Conservation (phyloP, 2,888 invertebrate genomes). For the Parochlus steinenii region DNA sequence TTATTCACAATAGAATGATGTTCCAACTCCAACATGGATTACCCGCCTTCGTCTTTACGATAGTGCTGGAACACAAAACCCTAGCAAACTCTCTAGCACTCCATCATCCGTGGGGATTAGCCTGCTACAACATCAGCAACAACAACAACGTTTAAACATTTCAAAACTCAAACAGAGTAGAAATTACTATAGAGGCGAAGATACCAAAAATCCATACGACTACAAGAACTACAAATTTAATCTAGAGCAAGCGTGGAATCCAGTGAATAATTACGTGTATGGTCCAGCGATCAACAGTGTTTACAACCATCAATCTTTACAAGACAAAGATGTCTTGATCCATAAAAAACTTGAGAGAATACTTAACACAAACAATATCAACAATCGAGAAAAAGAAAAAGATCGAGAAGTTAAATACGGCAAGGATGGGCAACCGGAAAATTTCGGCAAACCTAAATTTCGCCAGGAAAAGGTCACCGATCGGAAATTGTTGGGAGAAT, state of each 20-base stretch:
- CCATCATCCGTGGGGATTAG: constrained; percentile 18
- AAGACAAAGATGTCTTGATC: constrained; percentile 5
- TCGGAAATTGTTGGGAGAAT: constrained; percentile 42
- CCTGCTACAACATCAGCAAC: constrained; percentile 21
- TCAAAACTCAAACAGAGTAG: constrained; percentile 7
- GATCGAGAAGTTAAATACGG: constrained; percentile 2
- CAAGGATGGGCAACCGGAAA: constrained; percentile 7
- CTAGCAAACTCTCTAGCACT: constrained; percentile 26
- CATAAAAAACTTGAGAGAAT: constrained; percentile 10
- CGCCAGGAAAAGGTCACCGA: constrained; percentile 19
- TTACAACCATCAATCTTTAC: constrained; percentile 27
- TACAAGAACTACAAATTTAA: constrained; percentile 11
- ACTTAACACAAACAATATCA: constrained; percentile 11
- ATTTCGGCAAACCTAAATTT: constrained; percentile 4
- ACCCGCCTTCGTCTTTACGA: constrained; percentile 61
- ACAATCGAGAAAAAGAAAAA: constrained; percentile 7
- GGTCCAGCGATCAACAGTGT: constrained; percentile 31
- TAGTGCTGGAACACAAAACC: constrained; percentile 39
- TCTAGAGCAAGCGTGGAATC: constrained; percentile 25
- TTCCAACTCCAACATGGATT: constrained; percentile 40
- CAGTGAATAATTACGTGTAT: constrained; percentile 31
- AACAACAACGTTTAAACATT: constrained; percentile 15
- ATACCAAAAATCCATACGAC: constrained; percentile 9
- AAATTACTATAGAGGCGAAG: constrained; percentile 10
- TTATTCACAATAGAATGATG: constrained; percentile 24